Base-by-base conservation (phyloP, 2,113 vertebrate genomes). In the Mastomys natalensis region DNA sequence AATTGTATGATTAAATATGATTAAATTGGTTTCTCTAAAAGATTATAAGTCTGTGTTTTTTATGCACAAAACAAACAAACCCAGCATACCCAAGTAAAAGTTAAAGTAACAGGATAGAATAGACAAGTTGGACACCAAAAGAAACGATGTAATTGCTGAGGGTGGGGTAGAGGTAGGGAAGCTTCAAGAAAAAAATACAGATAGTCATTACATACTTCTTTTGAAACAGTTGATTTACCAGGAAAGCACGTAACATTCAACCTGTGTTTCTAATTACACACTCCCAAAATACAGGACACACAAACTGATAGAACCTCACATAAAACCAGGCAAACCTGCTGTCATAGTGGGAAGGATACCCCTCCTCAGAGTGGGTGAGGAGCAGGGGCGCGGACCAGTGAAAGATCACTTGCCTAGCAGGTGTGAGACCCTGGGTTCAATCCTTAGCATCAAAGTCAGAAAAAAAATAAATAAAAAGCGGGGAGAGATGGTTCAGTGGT, bases 11-110 rank as follows among this genome's bases (percentile, higher is more conserved):
- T 89, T 68, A 40, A 82, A 26, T 72, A n/a, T n/a, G n/a, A 22
- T 95, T 94, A 80, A 55, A 77, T 62, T 91, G 74, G n/a, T 40
- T 85, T 60, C 17, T 94, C 72, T 85, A 90, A 74, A 78, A 92
- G 73, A 92, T 68, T 62, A 29, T 78, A 53, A 93, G 45, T 77
- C 2, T 40, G 34, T 29, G 87, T n/a, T 92, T 78, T 77, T 22
- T 31, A 58, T 24, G 53, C 3, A 90, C 7, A 90, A 77, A 70
- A 72, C 34, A 19, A 70, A 70, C 70, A 10, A 91, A 91, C 37
- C 16, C 21, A 43, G 16, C 76, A 89, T n/a, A 64, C 82, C 8
- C 8, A 89, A 93, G 31, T 55, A 53, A 31, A 93, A 87, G 6
- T 12, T 81, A 22, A 58, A 87, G 43, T 45, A 93, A 95, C 19